These are phyloP conservation scores for Eulacestoma nigropectus DNA, from an alignment of 2,113 vertebrate genomes.

Conservation along the genomic window DNA sequence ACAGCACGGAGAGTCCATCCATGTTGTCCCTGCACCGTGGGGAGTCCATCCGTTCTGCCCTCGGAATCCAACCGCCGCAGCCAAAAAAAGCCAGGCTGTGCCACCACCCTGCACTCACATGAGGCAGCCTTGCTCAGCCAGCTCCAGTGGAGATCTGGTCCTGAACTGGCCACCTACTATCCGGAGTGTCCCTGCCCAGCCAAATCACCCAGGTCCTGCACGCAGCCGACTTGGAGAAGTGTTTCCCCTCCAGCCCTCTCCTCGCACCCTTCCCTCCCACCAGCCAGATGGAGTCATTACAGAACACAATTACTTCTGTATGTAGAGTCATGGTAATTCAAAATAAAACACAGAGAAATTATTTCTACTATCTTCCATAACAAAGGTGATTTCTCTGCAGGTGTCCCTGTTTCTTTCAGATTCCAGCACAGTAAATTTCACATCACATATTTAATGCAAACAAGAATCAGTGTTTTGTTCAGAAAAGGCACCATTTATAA, in stretches of 20 bases:
- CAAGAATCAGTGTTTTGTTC: not conserved
- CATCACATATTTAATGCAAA: not conserved
- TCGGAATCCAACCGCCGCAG: rapidly evolving
- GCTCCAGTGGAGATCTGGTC: not conserved
- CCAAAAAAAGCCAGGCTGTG: not conserved
- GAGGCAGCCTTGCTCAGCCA: not conserved
- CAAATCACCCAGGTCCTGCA: rapidly evolving
- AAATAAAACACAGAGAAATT: slow-evolving; percentile 9
- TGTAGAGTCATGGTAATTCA: slow-evolving; percentile 1
- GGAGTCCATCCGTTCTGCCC: not conserved
- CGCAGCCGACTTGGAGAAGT: not conserved
- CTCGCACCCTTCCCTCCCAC: not conserved
- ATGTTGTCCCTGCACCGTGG: not conserved
- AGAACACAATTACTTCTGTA: slow-evolving; percentile 37
- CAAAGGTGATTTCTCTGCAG: slow-evolving; percentile 8
- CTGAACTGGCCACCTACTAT: rapidly evolving
- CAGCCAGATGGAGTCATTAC: not conserved
- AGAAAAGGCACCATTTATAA: not conserved
- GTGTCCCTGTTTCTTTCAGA: not conserved
- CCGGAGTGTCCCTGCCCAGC: not conserved
- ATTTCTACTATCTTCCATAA: not conserved
- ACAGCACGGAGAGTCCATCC: not conserved
- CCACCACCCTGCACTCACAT: rapidly evolving
- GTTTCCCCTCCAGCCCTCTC: not conserved
- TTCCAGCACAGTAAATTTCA: slow-evolving; percentile 41